Base-by-base conservation (phyloP, 2,113 vertebrate species). In the Leptobrachium leishanense region DNA sequence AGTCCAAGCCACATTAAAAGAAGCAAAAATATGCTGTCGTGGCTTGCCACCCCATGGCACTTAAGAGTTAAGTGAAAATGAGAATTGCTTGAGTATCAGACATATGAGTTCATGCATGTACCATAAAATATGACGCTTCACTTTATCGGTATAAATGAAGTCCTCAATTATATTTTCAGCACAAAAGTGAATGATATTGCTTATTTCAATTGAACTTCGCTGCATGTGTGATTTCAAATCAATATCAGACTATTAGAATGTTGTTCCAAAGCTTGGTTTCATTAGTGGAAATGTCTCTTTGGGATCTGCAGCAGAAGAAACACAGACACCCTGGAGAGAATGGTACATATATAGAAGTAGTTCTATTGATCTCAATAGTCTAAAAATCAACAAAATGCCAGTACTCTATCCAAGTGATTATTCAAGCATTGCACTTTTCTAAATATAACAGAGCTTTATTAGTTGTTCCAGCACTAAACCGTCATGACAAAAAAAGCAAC, bases 161-260 rank as follows among this genome's bases (percentile, higher is more conserved):
- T 50, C 65, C 62, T 68, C 64, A 68, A 55, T 74, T 80, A 80
- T 42, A 46, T 59, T 80, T 74, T 68, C 78, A 74, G 74, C 72
- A 68, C 78, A 74, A 72, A 80, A 80, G 72, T 80, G 73, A 80
- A 57, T 64, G 73, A 68, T 63, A 74, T 74, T 20, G 71, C 53
- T 68, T 74, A 74, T 68, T 74, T 40, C 64, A 74, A 80, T 80
- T 80, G 78, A 80, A 74, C 64, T 68, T 74, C 71, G 42, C 78
- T 68, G 78, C 63, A 80, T 74, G 78, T 68, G 71, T 63, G 64
- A 80, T 67, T 74, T 62, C 65, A 74, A 57, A 80, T 80, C 78
- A 80, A 80, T 80, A 80, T 74, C 46, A 68, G 73, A 64, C 78
- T 74, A 80, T 80, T 80, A 74, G 71, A 80, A 80, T 80, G 78